phyloP scores from a whole-genome alignment of 2,797 vertebrate genomes.

The Telmatherina bonti region DNA sequence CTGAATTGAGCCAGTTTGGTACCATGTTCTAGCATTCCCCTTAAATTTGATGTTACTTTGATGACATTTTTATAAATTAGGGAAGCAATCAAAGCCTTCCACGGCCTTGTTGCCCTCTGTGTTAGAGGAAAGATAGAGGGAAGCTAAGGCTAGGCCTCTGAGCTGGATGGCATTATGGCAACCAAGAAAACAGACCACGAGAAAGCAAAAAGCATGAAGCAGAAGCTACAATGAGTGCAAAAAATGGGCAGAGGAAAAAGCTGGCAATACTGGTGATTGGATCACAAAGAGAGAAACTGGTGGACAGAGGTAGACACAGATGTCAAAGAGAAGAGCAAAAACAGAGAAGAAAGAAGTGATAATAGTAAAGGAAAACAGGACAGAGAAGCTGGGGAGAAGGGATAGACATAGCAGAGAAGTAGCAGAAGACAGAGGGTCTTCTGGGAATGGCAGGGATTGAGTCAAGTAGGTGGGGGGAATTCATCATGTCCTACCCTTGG shows the following conservation, averaged over 20 bases:
- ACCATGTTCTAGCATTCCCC: conserved; percentile 16
- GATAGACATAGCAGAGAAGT: conserved; percentile 17
- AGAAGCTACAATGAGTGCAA: conserved; percentile 72
- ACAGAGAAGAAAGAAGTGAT: conserved; percentile 29
- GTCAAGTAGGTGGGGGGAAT: conserved; percentile 38
- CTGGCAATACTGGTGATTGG: conserved; percentile 18
- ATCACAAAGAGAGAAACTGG: conserved; percentile 26
- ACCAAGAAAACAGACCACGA: conserved; percentile 72
- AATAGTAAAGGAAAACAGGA: conserved; percentile 28
- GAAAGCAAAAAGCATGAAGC: conserved; percentile 78
- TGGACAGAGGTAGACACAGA: conserved; percentile 33
- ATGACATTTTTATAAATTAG: conserved; percentile 27
- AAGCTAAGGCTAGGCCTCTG: conserved; percentile 67
- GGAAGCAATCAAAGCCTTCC: conserved; percentile 77
- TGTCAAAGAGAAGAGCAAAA: conserved; percentile 40
- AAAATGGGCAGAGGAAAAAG: conserved; percentile 46
- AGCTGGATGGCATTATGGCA: conserved; percentile 69
- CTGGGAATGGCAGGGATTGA: conserved; percentile 31
- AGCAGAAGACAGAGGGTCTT: conserved; percentile 27
- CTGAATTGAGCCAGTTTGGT: conserved; percentile 22
- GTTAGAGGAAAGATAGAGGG: conserved; percentile 50
- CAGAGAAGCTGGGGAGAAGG: conserved; percentile 17
- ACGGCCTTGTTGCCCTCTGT: conserved; percentile 49
- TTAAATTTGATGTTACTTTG: conserved; percentile 50
- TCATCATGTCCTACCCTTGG: conserved; percentile 90